Evolutionary conservation across 92 coral and sea anemone genomes (phyloP).

Genomic region (Zoanthus solanderi): DNA sequence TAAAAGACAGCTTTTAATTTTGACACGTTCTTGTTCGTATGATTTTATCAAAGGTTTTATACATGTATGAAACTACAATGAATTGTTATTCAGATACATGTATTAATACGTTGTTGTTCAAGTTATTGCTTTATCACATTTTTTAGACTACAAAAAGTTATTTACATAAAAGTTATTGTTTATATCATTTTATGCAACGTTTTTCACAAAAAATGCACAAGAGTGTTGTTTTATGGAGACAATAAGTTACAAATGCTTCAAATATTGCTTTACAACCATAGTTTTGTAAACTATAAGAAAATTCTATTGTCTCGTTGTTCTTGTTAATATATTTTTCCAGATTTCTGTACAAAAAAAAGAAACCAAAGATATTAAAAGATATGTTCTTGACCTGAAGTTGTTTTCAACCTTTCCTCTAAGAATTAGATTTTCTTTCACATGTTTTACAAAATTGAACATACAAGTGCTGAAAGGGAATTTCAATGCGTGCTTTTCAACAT

Average conservation of each 20-base stretch:
- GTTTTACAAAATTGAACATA: slow-evolving; percentile 22
- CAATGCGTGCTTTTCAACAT: slow-evolving; percentile 23
- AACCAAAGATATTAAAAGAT: slow-evolving; percentile 22
- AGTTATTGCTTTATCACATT: slow-evolving; percentile 33
- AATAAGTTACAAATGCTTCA: slow-evolving; percentile 33
- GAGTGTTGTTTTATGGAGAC: slow-evolving; percentile 35
- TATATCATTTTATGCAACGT: slow-evolving; percentile 33
- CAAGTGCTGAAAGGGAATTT: slow-evolving; percentile 25
- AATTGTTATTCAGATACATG: slow-evolving; percentile 33
- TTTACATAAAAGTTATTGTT: slow-evolving; percentile 31
- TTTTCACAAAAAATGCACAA: slow-evolving; percentile 30
- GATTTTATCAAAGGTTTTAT: slow-evolving; percentile 32
- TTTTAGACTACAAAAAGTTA: slow-evolving; percentile 32
- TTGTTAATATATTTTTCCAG: slow-evolving; percentile 32
- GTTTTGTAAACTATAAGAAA: slow-evolving; percentile 32
- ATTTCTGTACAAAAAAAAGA: slow-evolving; percentile 26
- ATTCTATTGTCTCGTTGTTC: slow-evolving; percentile 34
- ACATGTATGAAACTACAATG: slow-evolving; percentile 33
- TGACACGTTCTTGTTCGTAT: slow-evolving; percentile 30
- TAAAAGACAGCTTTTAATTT: slow-evolving; percentile 17
- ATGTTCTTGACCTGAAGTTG: slow-evolving; percentile 22
- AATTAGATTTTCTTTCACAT: slow-evolving; percentile 22
- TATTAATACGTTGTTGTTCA: slow-evolving; percentile 30
- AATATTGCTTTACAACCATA: slow-evolving; percentile 30
- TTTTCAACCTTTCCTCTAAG: slow-evolving; percentile 24